Evolutionary conservation across 2,113 vertebrate genomes (phyloP).

Genomic region (Acrocephalus arundinaceus): DNA sequence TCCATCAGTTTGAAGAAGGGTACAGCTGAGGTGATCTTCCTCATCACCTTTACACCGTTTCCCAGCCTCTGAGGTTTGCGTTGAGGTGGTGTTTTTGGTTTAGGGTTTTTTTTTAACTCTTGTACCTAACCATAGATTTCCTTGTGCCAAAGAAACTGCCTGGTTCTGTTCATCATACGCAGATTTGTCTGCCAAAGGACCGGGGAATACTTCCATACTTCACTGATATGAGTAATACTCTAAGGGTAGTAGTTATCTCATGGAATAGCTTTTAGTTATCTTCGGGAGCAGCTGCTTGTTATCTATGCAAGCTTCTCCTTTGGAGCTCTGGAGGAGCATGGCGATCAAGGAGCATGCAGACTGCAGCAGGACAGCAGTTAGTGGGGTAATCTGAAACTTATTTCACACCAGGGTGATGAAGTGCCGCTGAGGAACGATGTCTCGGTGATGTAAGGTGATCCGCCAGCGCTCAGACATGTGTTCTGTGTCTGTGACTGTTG

Average conservation of each 20-base stretch:
- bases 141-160: not conserved
- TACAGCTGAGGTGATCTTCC: not conserved
- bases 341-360: not conserved
- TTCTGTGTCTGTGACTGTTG: not conserved
- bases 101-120: not conserved
- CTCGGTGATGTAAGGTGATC: not conserved
- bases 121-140: not conserved
- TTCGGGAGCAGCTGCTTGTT: not conserved
- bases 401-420: not conserved
- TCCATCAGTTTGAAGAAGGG: not conserved
- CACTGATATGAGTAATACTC: not conserved
- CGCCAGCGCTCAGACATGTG: not conserved
- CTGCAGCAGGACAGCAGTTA: not conserved
- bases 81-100: not conserved
- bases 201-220: not conserved
- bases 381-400: not conserved
- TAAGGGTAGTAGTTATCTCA: not conserved
- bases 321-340: not conserved
- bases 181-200: not conserved
- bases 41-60: not conserved
- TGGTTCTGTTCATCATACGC: not conserved
- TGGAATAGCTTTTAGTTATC: not conserved
- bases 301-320: not conserved
- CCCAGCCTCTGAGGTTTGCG: not conserved
- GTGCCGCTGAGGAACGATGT: not conserved